Evolutionary conservation across 1,140 invertebrate genomes (phyloP).

Genomic region (Radopholus similis): DNA sequence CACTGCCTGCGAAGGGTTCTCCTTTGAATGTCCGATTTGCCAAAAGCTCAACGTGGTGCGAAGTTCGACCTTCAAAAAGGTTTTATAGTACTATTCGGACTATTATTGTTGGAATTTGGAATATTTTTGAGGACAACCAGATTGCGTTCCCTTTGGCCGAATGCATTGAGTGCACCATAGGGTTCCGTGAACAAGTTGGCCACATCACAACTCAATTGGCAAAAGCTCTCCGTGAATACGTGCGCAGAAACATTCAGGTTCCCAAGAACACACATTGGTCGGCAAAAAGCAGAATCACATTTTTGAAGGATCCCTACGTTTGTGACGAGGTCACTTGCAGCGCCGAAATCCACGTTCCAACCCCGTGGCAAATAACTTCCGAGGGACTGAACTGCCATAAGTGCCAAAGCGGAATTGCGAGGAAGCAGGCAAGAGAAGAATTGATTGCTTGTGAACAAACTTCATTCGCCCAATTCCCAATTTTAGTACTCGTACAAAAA

Average conservation of each 20-base stretch:
- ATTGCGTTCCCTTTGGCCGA: too few species aligned
- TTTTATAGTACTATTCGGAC: too few species aligned
- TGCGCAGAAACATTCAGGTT: too few species aligned
- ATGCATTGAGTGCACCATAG: too few species aligned
- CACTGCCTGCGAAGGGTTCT: neutral
- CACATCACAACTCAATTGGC: too few species aligned
- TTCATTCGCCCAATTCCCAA: neutral
- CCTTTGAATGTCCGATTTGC: neutral
- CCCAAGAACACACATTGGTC: neutral
- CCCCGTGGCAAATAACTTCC: conserved; percentile 6
- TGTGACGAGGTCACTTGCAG: conserved; percentile 29
- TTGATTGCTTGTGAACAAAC: neutral
- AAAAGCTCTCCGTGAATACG: too few species aligned
- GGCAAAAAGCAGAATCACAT: neutral
- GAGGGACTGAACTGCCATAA: conserved; percentile 13
- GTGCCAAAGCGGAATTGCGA: conserved; percentile 24
- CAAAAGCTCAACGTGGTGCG: neutral
- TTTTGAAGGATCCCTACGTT: conserved; percentile 19
- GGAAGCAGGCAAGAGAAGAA: conserved; percentile 6
- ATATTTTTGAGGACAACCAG: too few species aligned
- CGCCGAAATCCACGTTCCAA: conserved; percentile 15
- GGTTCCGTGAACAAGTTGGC: too few species aligned
- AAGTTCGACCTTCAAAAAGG: too few species aligned
- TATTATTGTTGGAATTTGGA: too few species aligned
- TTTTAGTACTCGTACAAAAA: conserved; percentile 21